Conservation (phyloP, 2,888 invertebrate genomes). For the Venusia cambrica region DNA sequence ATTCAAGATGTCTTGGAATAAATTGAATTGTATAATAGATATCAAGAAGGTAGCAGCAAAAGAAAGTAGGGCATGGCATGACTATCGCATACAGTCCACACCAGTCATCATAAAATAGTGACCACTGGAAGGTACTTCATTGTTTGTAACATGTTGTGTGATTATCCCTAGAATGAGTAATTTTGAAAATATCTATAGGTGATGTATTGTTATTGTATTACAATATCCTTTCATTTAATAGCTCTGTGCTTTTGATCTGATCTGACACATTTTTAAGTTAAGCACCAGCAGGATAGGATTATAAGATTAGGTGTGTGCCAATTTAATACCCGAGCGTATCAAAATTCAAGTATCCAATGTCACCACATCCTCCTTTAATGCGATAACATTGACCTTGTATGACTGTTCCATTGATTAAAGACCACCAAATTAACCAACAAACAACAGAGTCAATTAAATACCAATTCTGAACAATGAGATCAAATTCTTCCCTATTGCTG, state of each 20-base stretch:
- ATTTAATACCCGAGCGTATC: no score
- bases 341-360: slow-evolving; percentile 7
- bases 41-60: slow-evolving; percentile 7
- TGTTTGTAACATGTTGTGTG: no score
- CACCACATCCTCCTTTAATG: slow-evolving; percentile 12
- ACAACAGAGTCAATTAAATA: slow-evolving; percentile 37
- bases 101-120: slow-evolving; percentile 5
- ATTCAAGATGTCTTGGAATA: no score
- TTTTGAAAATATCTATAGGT: no score
- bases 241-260: no score
- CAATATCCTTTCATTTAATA: no score
- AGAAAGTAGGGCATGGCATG: slow-evolving; percentile 14
- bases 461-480: slow-evolving; percentile 32
- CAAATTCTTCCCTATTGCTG: slow-evolving; percentile 31
- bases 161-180: no score
- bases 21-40: no score
- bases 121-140: slow-evolving; percentile 3
- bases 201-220: no score
- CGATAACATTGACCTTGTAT: slow-evolving; percentile 38
- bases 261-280: no score
- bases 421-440: slow-evolving; percentile 36
- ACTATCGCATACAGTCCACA: slow-evolving; percentile 11
- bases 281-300: no score
- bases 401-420: slow-evolving; percentile 36
- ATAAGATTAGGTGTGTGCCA: background rate